Evolutionary conservation across 2,113 vertebrate genomes (phyloP), one percentile per base, ranked within the genome.

Genomic region (Phycodurus eques): DNA sequence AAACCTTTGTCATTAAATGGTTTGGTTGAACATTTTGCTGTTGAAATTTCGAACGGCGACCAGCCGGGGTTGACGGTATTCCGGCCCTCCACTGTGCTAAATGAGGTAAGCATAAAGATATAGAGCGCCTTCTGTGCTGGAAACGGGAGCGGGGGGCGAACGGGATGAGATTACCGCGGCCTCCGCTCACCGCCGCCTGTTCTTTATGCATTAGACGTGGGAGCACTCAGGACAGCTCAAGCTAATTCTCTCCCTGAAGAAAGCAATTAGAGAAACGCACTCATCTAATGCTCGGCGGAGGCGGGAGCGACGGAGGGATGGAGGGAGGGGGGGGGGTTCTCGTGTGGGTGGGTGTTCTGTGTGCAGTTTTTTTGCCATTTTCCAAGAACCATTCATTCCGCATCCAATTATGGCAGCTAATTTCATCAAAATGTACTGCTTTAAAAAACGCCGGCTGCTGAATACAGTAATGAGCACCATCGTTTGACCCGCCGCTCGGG

Each of bases 161-260:
- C 12, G 80, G 64, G 61, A 78, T 75, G 66, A 79, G 65, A 64
- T 22, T 42, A 33, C 81, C 80, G 74, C 19, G 67, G 79, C 70
- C 78, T 77, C 79, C 71, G 77, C 70, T 82, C 83, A 47, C 68
- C 11, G 46, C 80, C 70, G 76, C 79, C 85, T 85, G 67, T 83
- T 85, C 83, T 85, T 84, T 85, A 88, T 88, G 86, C 87, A 90
- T 90, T 85, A 87, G 82, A 88, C 14, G 79, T 77, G 60, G 35
- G 54, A 80, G 82, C 83, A 86, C 85, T 90, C 82, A 85, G 84
- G 87, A 88, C 82, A 84, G 88, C 86, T 84, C 84, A 85, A 87
- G 87, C 86, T 89, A 91, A 92, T 92, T 89, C 81, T 90, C 82
- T 89, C 89, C 87, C 90, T 67, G 80, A 89, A 91, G 90, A 92